These are phyloP conservation scores for Germaria angustata DNA, from an alignment of 2,888 invertebrate species.

Conservation along the genomic window DNA sequence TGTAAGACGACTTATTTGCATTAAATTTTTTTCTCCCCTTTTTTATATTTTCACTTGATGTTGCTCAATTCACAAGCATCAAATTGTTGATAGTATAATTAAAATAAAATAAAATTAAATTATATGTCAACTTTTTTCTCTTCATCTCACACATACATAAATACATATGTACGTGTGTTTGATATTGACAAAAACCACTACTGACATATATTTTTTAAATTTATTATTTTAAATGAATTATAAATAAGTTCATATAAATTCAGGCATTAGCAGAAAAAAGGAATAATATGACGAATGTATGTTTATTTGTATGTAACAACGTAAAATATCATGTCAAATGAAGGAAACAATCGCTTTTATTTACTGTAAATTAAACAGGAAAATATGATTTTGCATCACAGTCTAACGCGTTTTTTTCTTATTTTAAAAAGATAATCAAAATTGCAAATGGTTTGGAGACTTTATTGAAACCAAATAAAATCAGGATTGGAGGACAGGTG, in stretches of 20 bases:
- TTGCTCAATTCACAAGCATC: slow-evolving; percentile 43
- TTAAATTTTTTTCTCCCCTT: not conserved
- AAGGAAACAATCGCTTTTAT: slow-evolving; percentile 39
- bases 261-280: not conserved
- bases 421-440: not conserved
- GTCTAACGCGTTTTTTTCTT: not conserved
- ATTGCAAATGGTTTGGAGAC: slow-evolving; percentile 17
- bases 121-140: slow-evolving; percentile 28
- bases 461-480: not conserved
- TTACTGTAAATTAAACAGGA: slow-evolving; percentile 36
- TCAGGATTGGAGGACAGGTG: too few relatives aligned
- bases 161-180: too few relatives aligned
- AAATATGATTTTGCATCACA: not conserved
- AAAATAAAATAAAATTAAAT: not conserved
- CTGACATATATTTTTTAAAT: slow-evolving; percentile 58
- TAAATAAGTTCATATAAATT: slow-evolving; percentile 34
- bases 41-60: not conserved
- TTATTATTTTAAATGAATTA: slow-evolving; percentile 60
- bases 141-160: not conserved
- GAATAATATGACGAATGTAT: not conserved
- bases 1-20: slow-evolving; percentile 51
- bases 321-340: slow-evolving; percentile 36
- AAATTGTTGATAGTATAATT: not conserved
- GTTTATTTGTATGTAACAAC: not conserved
- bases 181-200: slow-evolving; percentile 58